These are phyloP conservation scores for Loripinus fragilis DNA, from an alignment of 2,888 invertebrate species.

Conservation along the genomic window DNA sequence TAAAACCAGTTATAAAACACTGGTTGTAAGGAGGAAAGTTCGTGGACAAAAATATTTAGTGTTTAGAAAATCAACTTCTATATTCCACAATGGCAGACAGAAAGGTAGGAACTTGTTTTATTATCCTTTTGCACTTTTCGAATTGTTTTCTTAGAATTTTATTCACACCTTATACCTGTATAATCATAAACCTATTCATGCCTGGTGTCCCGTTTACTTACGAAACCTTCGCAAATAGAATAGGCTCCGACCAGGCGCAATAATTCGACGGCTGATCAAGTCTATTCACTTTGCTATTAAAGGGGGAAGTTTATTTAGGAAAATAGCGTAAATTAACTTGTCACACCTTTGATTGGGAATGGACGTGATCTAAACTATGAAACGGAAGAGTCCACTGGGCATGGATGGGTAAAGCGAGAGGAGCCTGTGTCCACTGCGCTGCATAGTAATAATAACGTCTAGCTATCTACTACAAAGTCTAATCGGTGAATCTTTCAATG, in stretches of 20 bases:
- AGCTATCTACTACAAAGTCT: background rate
- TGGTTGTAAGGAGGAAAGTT: background rate
- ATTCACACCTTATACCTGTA: constrained; percentile 11
- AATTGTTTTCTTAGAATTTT: constrained; percentile 6
- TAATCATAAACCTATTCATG: too few species aligned
- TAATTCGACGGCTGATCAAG: too few species aligned
- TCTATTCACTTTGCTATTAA: too few species aligned
- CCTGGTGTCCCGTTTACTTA: too few species aligned
- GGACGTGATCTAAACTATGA: too few species aligned
- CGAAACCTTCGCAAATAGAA: too few species aligned
- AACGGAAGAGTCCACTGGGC: too few species aligned
- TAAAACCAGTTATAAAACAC: background rate
- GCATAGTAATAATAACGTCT: constrained; percentile 1
- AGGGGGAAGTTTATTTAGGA: too few species aligned
- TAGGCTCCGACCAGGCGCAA: too few species aligned
- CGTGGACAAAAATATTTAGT: constrained; percentile 6
- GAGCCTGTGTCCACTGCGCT: constrained; percentile 19
- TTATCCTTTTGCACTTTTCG: constrained; percentile 10
- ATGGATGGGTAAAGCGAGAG: background rate
- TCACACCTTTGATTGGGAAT: too few species aligned
- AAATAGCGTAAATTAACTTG: too few species aligned
- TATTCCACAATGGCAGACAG: constrained; percentile 19
- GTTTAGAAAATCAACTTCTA: constrained; percentile 13
- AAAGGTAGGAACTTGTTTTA: constrained; percentile 16
- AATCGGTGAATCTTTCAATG: constrained; percentile 2